Evolutionary conservation across 2,113 vertebrate genomes (phyloP).

Genomic region (Cairina moschata): DNA sequence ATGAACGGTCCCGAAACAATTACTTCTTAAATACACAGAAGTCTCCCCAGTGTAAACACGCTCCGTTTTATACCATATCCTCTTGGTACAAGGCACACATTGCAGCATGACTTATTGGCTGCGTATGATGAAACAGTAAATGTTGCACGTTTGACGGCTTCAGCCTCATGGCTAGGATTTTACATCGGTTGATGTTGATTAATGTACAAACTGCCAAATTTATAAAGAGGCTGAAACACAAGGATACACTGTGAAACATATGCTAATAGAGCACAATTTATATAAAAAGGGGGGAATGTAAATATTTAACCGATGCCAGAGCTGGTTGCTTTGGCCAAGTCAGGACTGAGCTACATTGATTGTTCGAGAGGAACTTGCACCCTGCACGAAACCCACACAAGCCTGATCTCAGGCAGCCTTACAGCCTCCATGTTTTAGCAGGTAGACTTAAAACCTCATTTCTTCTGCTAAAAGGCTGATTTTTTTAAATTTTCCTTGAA

Average conservation of each 20-base stretch:
- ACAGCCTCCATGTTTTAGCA: neutral
- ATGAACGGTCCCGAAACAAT: conserved; percentile 74
- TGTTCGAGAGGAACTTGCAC: conserved; percentile 43
- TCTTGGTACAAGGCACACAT: conserved; percentile 8
- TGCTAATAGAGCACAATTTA: conserved; percentile 78
- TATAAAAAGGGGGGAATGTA: conserved; percentile 74
- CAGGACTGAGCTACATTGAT: conserved; percentile 62
- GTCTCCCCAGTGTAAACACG: conserved; percentile 64
- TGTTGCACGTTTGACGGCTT: conserved; percentile 34
- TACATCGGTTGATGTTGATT: conserved; percentile 64
- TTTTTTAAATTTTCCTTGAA: neutral
- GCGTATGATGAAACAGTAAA: conserved; percentile 46
- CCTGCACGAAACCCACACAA: neutral
- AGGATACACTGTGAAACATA: conserved; percentile 75
- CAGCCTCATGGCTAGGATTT: conserved; percentile 60
- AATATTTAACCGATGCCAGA: conserved; percentile 77
- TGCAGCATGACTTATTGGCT: conserved; percentile 67
- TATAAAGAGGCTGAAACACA: conserved; percentile 71
- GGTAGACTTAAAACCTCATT: neutral
- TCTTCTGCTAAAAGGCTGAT: neutral
- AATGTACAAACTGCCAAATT: conserved; percentile 68
- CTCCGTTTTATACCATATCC: conserved; percentile 52
- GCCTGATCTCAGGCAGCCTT: neutral
- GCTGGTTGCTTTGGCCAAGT: conserved; percentile 59
- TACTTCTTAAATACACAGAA: conserved; percentile 70